Conservation (phyloP, 2,797 vertebrate genomes). For the Sebastes oblongus region DNA sequence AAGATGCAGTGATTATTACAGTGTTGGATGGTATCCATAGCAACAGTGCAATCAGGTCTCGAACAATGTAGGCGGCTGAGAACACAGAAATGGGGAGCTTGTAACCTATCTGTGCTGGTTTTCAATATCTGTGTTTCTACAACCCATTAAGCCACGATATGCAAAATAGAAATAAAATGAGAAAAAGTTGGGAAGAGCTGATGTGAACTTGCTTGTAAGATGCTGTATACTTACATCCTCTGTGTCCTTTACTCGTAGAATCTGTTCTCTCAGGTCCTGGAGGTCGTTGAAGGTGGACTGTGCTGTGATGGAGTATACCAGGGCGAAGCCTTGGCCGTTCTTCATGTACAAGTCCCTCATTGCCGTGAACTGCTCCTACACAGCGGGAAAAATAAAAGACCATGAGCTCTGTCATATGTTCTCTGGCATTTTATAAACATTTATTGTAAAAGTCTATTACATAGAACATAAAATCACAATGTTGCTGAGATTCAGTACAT, state of each 20-base stretch:
- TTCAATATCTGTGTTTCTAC: not conserved
- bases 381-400: not conserved
- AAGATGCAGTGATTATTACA: constrained; percentile 28
- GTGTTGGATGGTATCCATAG: constrained; percentile 53
- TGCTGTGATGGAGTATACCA: constrained; percentile 99
- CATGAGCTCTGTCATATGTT: constrained; percentile 3
- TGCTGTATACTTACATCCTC: constrained; percentile 90
- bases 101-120: constrained; percentile 15
- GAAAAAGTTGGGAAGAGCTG: not conserved
- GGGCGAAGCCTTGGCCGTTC: constrained; percentile 98
- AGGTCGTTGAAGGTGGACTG: constrained; percentile 99
- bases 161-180: not conserved
- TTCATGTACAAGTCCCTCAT: constrained; percentile 99
- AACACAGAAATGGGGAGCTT: constrained; percentile 13
- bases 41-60: constrained; percentile 39
- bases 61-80: constrained; percentile 51
- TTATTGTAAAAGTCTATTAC: not conserved
- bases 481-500: not conserved
- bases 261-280: constrained; percentile 98
- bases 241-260: constrained; percentile 98
- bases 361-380: constrained; percentile 97
- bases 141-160: not conserved
- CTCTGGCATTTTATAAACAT: not conserved
- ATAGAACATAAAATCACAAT: not conserved
- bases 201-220: not conserved